phyloP scores from a whole-genome alignment of 2,888 invertebrate genomes.

The Meganola albula region DNA sequence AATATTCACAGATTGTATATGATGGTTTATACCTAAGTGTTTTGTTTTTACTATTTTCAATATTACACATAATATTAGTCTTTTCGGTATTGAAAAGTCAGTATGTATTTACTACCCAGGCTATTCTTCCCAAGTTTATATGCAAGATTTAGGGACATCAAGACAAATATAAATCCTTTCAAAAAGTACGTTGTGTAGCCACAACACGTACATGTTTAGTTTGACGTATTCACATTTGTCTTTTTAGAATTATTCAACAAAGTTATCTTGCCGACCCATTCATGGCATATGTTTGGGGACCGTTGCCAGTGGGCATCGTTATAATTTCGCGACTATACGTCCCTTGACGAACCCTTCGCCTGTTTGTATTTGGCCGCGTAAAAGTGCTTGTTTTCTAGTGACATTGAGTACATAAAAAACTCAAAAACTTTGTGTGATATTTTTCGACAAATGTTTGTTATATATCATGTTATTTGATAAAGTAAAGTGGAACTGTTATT shows the following conservation, averaged over 20 bases:
- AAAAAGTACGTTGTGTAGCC: no score
- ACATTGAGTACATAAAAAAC: slow-evolving; percentile 15
- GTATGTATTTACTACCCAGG: no score
- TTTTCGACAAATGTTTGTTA: no score
- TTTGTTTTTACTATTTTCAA: no score
- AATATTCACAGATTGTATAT: slow-evolving; percentile 18
- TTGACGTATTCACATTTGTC: slow-evolving; percentile 14
- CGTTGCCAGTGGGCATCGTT: slow-evolving; percentile 22
- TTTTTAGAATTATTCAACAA: slow-evolving; percentile 21
- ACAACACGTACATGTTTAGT: slow-evolving; percentile 11
- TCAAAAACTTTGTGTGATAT: slow-evolving; percentile 6
- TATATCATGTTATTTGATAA: no score
- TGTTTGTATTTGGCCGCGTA: slow-evolving; percentile 15
- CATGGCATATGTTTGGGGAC: slow-evolving; percentile 12
- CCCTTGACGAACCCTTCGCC: slow-evolving; percentile 17
- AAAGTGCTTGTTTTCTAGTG: slow-evolving; percentile 11
- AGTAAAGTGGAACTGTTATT: no score
- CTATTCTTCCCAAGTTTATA: no score
- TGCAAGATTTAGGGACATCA: no score
- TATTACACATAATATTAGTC: no score
- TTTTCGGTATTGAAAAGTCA: no score
- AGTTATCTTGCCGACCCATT: slow-evolving; percentile 16
- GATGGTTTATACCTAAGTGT: no score
- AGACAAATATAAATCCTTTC: no score
- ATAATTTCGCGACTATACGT: slow-evolving; percentile 18